Evolutionary conservation across 30 jellyfish, hydroid and myxozoan genomes (phyloP).

Genomic region (Calvadosia cruxmelitensis): DNA sequence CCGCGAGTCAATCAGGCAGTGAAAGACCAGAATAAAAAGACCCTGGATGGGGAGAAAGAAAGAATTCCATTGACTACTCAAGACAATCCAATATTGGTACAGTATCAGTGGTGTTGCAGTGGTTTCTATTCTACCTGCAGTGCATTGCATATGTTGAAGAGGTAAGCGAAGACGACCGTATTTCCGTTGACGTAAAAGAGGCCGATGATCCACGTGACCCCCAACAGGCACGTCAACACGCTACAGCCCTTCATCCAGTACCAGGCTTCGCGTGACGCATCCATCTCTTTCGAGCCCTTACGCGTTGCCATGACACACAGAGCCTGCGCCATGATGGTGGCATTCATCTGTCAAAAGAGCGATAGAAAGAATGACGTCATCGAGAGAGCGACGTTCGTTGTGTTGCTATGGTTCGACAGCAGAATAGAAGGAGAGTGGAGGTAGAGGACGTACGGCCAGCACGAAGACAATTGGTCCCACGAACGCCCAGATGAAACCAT

Average conservation of each 20-base stretch:
- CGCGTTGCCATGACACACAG: conserved; percentile 44
- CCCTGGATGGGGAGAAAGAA: conserved; percentile 57
- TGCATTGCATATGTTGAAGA: conserved; percentile 68
- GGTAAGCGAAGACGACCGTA: conserved; percentile 63
- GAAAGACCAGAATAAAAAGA: conserved; percentile 64
- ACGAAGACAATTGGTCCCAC: neutral
- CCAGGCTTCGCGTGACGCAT: conserved; percentile 32
- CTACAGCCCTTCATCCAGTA: conserved; percentile 82
- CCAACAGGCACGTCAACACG: conserved; percentile 60
- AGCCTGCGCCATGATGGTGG: conserved; percentile 50
- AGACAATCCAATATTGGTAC: too few species aligned
- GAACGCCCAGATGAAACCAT: conserved; percentile 1
- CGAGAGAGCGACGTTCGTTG: too few species aligned
- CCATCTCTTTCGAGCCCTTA: conserved; percentile 34
- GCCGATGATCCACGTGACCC: conserved; percentile 83
- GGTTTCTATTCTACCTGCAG: conserved; percentile 36
- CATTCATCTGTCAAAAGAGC: conserved; percentile 24
- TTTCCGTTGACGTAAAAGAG: conserved; percentile 44
- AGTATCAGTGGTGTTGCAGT: too few species aligned
- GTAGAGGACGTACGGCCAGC: neutral
- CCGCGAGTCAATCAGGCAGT: conserved; percentile 76
- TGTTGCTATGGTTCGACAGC: too few species aligned
- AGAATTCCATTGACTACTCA: too few species aligned
- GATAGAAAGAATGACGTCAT: too few species aligned
- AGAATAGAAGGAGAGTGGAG: too few species aligned